Base-by-base conservation (phyloP, 2,888 invertebrate genomes). In the Temnothorax ravouxi region DNA sequence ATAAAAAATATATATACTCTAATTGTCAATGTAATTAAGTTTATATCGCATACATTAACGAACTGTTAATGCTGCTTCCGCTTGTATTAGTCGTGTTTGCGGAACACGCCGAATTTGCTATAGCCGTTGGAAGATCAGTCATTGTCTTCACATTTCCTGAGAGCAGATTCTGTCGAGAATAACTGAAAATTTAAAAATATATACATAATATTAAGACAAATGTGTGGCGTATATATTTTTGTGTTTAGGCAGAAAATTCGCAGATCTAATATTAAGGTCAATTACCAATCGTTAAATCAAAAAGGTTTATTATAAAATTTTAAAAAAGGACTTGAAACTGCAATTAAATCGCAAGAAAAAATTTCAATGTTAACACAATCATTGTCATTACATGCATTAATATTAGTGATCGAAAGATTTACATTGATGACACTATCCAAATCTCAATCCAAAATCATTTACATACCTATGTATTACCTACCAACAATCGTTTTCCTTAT, bases 81-180 rank as follows among this genome's bases (percentile, higher is more conserved):
- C 47, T 80, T n/a, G 74, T 21, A 25, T 50, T 74, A 29, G 90
- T 87, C 52, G 91, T 84, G 84, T 91, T 92, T 72, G 91, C 85
- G 41, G 92, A 85, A 11, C 90, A 88, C 56, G 87, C 83, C 18
- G 93, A 85, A 88, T 91, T 93, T 69, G 86, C 86, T 52, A 90
- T 83, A 61, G 91, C 75, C 67, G 88, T 90, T 47, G 89, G 86
- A 44, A 88, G 67, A 34, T 93, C 93, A 9, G 90, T 89, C 38
- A 89, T 76, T 47, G 97, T 97, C 95, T 98, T 98, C 93, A 96
- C 96, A 92, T 95, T 96, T 79, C 97, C 96, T 59, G 97, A 98
- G 66, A 98, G 96, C 84, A 98, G 96, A 95, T 98, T 98, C 95
- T 98, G 98, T 76, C 98, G 97, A 54, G 98, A 98, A 95, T 98